Conservation (phyloP, 2,113 vertebrate genomes). For the Ascaphus truei region DNA sequence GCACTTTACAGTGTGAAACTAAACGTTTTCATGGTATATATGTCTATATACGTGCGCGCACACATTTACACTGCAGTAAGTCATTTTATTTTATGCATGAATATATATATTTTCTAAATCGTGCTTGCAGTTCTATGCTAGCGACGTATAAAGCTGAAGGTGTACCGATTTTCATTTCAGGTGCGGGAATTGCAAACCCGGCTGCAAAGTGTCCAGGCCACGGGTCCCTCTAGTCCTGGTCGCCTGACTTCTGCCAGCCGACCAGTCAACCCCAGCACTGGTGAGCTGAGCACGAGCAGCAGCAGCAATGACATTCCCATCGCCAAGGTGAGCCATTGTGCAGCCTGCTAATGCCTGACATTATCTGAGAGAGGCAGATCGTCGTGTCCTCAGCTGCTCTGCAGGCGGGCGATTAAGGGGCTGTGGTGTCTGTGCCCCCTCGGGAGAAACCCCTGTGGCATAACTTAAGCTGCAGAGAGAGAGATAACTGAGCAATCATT, state of each 20-base stretch:
- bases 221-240: constrained; percentile 70
- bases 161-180: constrained; percentile 60
- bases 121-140: too few relatives aligned
- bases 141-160: too few relatives aligned
- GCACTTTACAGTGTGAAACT: too few relatives aligned
- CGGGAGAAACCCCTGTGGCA: not conserved
- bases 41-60: too few relatives aligned
- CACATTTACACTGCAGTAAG: too few relatives aligned
- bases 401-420: not conserved
- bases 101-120: too few relatives aligned
- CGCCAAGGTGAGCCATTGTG: constrained; percentile 66
- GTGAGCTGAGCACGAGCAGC: constrained; percentile 84
- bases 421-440: not conserved
- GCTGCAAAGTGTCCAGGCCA: constrained; percentile 73
- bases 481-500: constrained; percentile 16
- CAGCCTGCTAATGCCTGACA: not conserved
- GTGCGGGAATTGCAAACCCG: constrained; percentile 81
- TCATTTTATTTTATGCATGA: too few relatives aligned
- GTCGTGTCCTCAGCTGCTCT: not conserved
- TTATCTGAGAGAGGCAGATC: not conserved
- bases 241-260: constrained; percentile 67
- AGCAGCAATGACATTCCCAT: constrained; percentile 87
- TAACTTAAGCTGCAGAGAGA: constrained; percentile 16
- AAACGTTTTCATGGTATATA: too few relatives aligned
- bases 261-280: constrained; percentile 79